Evolutionary conservation across 2,113 vertebrate genomes (phyloP), one percentile per base, ranked within the genome.

Genomic region (Sinosuthora webbiana): DNA sequence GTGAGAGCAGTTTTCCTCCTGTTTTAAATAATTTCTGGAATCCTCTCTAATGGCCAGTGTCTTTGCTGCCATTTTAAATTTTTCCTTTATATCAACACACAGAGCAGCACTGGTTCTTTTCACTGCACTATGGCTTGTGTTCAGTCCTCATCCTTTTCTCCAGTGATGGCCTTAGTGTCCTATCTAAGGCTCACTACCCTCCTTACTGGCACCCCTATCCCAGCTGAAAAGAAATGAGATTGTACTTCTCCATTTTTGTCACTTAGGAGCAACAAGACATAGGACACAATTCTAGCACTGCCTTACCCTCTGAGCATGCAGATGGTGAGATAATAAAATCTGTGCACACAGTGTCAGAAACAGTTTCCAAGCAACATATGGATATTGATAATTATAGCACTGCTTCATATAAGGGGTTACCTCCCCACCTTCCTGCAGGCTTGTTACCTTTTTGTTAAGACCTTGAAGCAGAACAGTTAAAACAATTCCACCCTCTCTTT

Each of bases 1-100:
- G 99, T 99, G 94, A 97, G 81, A 88, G 24, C 53, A n/a, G n/a
- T 64, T 86, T 70, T 70, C 25, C 30, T 89, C 42, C 37, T 79
- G 7, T 68, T 86, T 83, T 78, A 83, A 83, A 53, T 10, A 12
- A 18, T 53, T 83, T 64, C 28, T 82, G 56, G 37, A 89, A 85
- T 76, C 24, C 31, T 65, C 30, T 82, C 28, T 56, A 59, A 67
- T 5, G 3, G 35, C 28, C 37, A 24, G 7, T 15, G 23, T 73
- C 37, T 31, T 73, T 67, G 37, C 35, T 78, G 80, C 55, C 42
- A 23, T 83, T 70, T 94, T 69, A 13, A 39, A 41, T 42, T 83
- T 93, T 82, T 52, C 25, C 28, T 55, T 75, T 75, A 4, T 27
- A 22, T 44, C 56, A 56, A 49, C 0, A 3, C 49, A 44, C 11